These are phyloP conservation scores for Timema podura DNA, from an alignment of 2,888 invertebrate genomes.

Conservation along the genomic window DNA sequence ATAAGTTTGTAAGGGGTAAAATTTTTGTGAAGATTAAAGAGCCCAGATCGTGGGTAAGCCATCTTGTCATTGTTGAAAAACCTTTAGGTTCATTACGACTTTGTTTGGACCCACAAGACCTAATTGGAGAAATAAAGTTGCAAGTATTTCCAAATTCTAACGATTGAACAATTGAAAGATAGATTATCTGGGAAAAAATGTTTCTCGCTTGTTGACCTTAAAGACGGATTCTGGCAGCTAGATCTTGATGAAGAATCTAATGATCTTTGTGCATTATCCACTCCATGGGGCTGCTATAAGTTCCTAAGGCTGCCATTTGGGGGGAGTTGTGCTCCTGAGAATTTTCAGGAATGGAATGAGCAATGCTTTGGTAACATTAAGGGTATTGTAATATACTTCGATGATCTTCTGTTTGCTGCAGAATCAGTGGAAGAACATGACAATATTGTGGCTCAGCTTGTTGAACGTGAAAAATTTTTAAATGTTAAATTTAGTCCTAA, in stretches of 20 bases:
- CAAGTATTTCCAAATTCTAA: not conserved
- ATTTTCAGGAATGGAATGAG: not conserved
- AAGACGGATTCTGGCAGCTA: not conserved
- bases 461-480: constrained; percentile 3
- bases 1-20: not conserved
- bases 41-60: not conserved
- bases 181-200: not conserved
- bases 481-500: constrained; percentile 19
- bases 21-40: not conserved
- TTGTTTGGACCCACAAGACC: not conserved
- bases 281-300: not conserved
- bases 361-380: not conserved
- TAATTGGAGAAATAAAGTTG: not conserved
- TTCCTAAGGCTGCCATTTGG: not conserved
- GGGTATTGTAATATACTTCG: not conserved
- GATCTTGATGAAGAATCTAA: not conserved
- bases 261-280: not conserved
- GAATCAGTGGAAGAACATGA: not conserved
- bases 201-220: not conserved
- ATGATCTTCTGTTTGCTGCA: not conserved
- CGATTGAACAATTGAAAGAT: not conserved
- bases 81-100: not conserved
- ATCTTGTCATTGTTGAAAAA: constrained; percentile 1
- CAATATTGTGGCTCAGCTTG: constrained; percentile 6
- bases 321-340: not conserved